Conservation (phyloP, 2,797 vertebrate species). For the Selene dorsalis region DNA sequence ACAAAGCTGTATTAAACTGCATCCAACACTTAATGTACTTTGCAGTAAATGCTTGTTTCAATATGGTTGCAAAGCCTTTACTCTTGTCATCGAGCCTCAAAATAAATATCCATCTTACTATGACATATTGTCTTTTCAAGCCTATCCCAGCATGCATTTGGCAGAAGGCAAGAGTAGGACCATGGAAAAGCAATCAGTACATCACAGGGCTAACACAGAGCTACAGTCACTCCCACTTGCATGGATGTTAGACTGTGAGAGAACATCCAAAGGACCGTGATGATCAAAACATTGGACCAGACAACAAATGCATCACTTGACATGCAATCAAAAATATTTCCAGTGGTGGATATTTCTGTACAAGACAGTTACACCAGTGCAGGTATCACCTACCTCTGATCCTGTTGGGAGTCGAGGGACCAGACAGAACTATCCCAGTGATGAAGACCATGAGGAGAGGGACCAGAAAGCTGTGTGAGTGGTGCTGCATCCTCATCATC, state of each 20-base stretch:
- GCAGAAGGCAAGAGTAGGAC: slow-evolving; percentile 18
- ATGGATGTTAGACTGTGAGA: neutral
- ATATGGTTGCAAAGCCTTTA: neutral
- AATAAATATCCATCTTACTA: slow-evolving; percentile 18
- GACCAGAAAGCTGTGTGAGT: slow-evolving; percentile 59
- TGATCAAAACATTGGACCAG: neutral
- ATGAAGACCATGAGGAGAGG: slow-evolving; percentile 69
- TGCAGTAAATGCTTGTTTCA: neutral
- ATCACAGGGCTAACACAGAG: slow-evolving; percentile 1
- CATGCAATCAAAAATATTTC: neutral
- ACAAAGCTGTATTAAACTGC: neutral
- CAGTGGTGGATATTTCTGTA: neutral
- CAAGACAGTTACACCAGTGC: neutral
- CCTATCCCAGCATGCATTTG: slow-evolving; percentile 46
- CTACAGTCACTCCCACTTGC: neutral
- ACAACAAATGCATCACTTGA: slow-evolving; percentile 11
- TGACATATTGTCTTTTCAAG: slow-evolving; percentile 29
- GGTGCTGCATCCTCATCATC: slow-evolving; percentile 65
- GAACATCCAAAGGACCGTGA: slow-evolving; percentile 1
- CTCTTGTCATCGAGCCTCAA: slow-evolving; percentile 22
- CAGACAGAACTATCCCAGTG: slow-evolving; percentile 70
- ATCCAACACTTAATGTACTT: slow-evolving; percentile 3
- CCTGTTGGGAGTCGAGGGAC: slow-evolving; percentile 62
- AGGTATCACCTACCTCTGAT: slow-evolving; percentile 77
- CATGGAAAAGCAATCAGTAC: slow-evolving; percentile 11